phyloP scores from a whole-genome alignment of 2,888 invertebrate genomes.

The Elysia crispata region DNA sequence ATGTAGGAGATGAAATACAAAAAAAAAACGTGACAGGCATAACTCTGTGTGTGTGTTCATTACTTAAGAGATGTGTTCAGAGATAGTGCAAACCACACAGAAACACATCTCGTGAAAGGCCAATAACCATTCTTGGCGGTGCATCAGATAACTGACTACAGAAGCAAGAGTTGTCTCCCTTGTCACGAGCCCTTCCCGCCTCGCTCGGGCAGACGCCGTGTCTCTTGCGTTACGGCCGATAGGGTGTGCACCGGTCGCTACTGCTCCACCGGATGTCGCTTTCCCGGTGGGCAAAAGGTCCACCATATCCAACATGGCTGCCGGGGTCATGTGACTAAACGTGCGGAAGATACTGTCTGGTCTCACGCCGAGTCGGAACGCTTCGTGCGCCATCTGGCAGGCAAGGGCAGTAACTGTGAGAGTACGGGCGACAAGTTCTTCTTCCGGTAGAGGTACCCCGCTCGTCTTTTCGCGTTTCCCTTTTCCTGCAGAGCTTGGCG shows the following conservation, averaged over 20 bases:
- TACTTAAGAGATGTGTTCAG: neutral
- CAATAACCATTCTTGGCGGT: too few relatives aligned
- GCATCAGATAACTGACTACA: slow-evolving; percentile 23
- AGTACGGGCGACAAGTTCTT: slow-evolving; percentile 59
- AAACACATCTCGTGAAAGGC: neutral
- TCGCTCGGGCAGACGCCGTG: neutral
- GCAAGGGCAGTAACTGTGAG: slow-evolving; percentile 65
- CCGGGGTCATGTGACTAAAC: slow-evolving; percentile 49
- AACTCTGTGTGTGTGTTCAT: too few relatives aligned
- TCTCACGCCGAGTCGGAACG: slow-evolving; percentile 61
- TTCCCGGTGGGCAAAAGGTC: neutral
- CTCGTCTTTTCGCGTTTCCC: neutral
- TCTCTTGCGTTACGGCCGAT: slow-evolving; percentile 2
- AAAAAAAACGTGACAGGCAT: neutral
- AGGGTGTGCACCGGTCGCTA: neutral
- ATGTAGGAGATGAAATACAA: neutral
- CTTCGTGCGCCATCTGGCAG: slow-evolving; percentile 66
- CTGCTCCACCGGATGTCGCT: neutral
- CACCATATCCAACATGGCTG: slow-evolving; percentile 34
- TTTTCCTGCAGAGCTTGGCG: neutral
- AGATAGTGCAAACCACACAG: neutral
- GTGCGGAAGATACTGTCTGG: slow-evolving; percentile 64
- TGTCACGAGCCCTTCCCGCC: neutral
- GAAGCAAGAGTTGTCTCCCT: slow-evolving; percentile 39
- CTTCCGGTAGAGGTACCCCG: slow-evolving; percentile 49